A percentile compares a stretch with the other conserved stretches of the same genome.
Evolutionary conservation across 2,888 invertebrate genomes (phyloP).

Genomic region (Trypoxylon attenuatum): DNA sequence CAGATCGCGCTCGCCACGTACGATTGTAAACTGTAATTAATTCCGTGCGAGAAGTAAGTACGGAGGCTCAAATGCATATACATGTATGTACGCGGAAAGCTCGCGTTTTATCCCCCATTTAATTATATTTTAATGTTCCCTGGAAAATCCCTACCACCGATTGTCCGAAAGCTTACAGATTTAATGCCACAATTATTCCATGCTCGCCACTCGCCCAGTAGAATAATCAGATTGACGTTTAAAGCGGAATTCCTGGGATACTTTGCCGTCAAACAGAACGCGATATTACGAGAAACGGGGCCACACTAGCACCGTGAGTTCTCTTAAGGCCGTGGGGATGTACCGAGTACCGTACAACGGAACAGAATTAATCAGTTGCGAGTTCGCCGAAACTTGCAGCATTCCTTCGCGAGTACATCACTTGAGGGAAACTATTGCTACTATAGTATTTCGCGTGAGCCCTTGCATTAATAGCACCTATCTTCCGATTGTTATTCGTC

Average conservation of each 20-base stretch:
- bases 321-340: too few relatives aligned
- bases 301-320: too few relatives aligned
- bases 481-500: too few relatives aligned
- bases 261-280: background rate
- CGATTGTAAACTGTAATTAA: constrained; percentile 19
- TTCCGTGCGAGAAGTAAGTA: constrained; percentile 14
- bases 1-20: constrained; percentile 9
- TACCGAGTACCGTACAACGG: too few relatives aligned
- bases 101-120: background rate
- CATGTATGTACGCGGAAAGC: background rate
- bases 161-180: background rate
- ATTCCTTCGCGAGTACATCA: too few relatives aligned
- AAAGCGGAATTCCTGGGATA: background rate
- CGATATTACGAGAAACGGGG: too few relatives aligned
- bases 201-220: too few relatives aligned
- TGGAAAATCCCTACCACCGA: background rate
- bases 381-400: too few relatives aligned
- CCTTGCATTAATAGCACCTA: too few relatives aligned
- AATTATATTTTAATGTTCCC: background rate
- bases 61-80: background rate
- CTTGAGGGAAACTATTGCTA: too few relatives aligned
- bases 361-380: too few relatives aligned
- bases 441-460: too few relatives aligned
- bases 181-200: background rate
- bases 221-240: background rate